Conservation (phyloP, 2,797 vertebrate genomes). For the Cryptoblepharus egeriae region DNA sequence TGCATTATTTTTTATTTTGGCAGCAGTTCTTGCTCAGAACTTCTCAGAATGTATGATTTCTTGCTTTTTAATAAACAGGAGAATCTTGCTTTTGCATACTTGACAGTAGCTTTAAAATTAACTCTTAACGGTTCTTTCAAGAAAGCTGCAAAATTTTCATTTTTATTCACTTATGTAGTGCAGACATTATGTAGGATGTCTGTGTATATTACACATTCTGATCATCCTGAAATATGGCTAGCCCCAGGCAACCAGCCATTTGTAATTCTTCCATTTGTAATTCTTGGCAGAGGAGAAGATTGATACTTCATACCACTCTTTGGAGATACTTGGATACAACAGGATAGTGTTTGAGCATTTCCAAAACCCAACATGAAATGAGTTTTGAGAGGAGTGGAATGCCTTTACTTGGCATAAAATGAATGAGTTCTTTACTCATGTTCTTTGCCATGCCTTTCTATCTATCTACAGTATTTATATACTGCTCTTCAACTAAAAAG, state of each 20-base stretch:
- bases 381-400: not conserved
- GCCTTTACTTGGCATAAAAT: too few species aligned
- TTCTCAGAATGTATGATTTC: too few species aligned
- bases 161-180: not conserved
- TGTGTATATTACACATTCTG: not conserved
- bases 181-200: not conserved
- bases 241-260: not conserved
- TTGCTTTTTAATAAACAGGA: too few species aligned
- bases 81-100: too few species aligned
- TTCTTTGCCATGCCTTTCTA: not conserved
- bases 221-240: not conserved
- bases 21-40: too few species aligned
- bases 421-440: too few species aligned
- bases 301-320: not conserved
- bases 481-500: too few species aligned
- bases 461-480: too few species aligned
- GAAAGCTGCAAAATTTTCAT: not conserved
- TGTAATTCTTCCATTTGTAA: not conserved
- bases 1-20: too few species aligned
- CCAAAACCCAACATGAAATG: not conserved
- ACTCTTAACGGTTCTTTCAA: not conserved
- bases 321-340: not conserved
- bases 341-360: not conserved
- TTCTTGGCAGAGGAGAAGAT: not conserved
- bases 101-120: too few species aligned